Percentiles rank a stretch among this genome's conserved stretches.
These are phyloP conservation scores for Clinocottus analis DNA, from an alignment of 2,113 vertebrate species.

Conservation along the genomic window DNA sequence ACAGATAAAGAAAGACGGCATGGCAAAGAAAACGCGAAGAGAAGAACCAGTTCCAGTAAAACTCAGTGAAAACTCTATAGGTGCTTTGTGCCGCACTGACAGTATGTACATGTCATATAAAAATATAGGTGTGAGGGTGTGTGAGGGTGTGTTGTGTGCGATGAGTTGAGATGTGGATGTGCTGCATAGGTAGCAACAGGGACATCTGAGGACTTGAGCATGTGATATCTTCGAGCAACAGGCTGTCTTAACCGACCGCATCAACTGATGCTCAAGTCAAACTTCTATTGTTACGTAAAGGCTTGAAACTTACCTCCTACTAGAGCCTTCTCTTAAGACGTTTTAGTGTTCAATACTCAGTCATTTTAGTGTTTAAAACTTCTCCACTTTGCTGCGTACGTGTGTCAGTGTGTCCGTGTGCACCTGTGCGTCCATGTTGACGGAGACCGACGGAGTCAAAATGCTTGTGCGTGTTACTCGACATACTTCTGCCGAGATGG, in stretches of 20 bases:
- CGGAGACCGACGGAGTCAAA: constrained; percentile 16
- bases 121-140: constrained; percentile 47
- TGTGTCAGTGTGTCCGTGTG: constrained; percentile 17
- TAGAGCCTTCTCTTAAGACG: constrained; percentile 18
- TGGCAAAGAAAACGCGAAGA: constrained; percentile 22
- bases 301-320: constrained; percentile 20
- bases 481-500: constrained; percentile 46
- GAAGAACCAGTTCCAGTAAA: constrained; percentile 21
- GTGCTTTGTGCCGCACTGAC: constrained; percentile 38
- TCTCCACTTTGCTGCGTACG: constrained; percentile 2
- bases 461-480: constrained; percentile 55
- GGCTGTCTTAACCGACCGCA: constrained; percentile 1
- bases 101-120: constrained; percentile 45
- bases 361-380: constrained; percentile 23
- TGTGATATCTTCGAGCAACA: constrained; percentile 36
- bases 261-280: constrained; percentile 30
- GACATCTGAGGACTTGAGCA: constrained; percentile 60
- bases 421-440: constrained; percentile 28
- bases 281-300: constrained; percentile 25
- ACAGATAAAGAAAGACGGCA: constrained; percentile 11
- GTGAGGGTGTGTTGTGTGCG: constrained; percentile 30
- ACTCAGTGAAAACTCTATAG: constrained; percentile 44
- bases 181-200: constrained; percentile 73
- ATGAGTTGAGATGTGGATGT: constrained; percentile 60
- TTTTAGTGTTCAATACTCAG: constrained; percentile 26